These are phyloP conservation scores for Psylliodes chrysocephalus DNA, from an alignment of 2,888 invertebrate species.

Conservation along the genomic window DNA sequence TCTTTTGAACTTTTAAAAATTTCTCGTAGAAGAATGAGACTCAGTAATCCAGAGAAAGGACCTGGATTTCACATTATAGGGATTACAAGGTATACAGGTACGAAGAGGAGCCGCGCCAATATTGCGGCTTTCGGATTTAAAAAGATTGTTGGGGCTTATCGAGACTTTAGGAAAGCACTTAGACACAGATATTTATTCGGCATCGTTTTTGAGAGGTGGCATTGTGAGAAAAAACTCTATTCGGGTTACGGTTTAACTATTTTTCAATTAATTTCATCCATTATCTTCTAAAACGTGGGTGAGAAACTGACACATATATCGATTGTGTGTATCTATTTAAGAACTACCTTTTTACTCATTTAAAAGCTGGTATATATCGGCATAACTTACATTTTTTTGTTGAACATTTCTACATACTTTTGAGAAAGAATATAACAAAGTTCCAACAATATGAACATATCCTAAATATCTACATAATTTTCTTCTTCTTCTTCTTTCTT, in stretches of 20 bases:
- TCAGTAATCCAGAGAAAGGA: constrained; percentile 61
- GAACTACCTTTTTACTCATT: no score
- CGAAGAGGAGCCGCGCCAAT: constrained; percentile 54
- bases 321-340: neutral
- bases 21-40: constrained; percentile 61
- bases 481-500: no score
- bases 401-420: no score
- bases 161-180: constrained; percentile 60
- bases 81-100: constrained; percentile 62
- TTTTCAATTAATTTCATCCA: constrained; percentile 27
- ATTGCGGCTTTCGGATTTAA: constrained; percentile 60
- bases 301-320: neutral
- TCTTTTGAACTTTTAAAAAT: constrained; percentile 60
- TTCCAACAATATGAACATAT: no score
- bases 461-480: no score
- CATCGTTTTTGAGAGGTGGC: constrained; percentile 26
- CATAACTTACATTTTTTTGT: no score
- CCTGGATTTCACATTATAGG: constrained; percentile 64
- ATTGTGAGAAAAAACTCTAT: constrained; percentile 15
- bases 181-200: constrained; percentile 52
- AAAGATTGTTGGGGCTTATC: constrained; percentile 63
- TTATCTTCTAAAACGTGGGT: constrained; percentile 1
- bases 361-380: no score
- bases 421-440: no score
- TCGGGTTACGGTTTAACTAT: constrained; percentile 2